Percentiles rank a stretch among this genome's conserved stretches.
phyloP scores from a whole-genome alignment of 2,113 vertebrate genomes.

The Patagioenas fasciata region DNA sequence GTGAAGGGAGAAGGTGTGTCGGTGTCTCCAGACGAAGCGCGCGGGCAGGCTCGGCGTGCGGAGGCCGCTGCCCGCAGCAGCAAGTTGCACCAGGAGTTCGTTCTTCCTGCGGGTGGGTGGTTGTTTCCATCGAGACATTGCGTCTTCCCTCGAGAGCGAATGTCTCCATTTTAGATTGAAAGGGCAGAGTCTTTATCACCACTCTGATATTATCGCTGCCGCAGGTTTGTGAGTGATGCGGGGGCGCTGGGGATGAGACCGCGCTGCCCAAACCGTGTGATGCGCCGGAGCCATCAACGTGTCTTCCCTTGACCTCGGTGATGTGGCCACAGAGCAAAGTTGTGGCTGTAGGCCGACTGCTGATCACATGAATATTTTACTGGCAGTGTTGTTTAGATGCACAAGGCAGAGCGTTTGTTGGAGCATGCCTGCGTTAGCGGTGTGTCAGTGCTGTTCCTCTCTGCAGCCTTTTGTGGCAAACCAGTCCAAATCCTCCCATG shows the following conservation, averaged over 20 bases:
- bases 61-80: background rate
- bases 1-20: background rate
- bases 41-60: fast-evolving
- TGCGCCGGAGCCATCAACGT: fast-evolving
- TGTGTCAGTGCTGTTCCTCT: background rate
- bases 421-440: background rate
- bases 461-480: background rate
- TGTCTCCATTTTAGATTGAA: background rate
- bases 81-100: background rate
- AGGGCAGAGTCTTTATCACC: background rate
- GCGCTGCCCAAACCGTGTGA: fast-evolving
- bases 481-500: background rate
- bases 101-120: fast-evolving
- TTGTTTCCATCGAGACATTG: fast-evolving
- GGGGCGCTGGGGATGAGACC: background rate
- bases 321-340: fast-evolving
- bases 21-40: fast-evolving
- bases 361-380: background rate
- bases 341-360: background rate
- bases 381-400: background rate
- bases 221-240: background rate
- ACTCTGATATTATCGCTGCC: fast-evolving
- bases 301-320: fast-evolving
- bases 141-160: fast-evolving
- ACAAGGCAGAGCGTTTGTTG: background rate